Conservation (phyloP, 64 coral and sea anemone genomes). For the Trachythela sp. region DNA sequence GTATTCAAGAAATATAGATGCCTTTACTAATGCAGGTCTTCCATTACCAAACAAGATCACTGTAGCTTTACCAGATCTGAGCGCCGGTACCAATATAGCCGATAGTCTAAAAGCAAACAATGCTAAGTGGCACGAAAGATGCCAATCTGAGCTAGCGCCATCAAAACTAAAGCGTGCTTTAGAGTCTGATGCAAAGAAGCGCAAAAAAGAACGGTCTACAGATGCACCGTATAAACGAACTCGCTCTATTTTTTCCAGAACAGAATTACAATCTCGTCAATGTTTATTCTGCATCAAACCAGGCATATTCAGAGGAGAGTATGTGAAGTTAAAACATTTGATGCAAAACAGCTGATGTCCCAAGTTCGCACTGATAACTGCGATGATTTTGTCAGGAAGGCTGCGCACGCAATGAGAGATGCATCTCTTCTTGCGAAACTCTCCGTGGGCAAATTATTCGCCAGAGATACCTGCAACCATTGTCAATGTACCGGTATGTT, state of each 20-base stretch:
- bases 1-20: constrained; percentile 11
- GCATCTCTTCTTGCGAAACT: no score
- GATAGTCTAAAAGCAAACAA: constrained; percentile 13
- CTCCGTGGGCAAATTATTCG: no score
- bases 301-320: no score
- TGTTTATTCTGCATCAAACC: no score
- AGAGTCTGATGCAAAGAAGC: neutral
- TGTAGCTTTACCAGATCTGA: neutral
- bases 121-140: neutral
- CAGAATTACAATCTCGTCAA: no score
- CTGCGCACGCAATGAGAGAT: no score
- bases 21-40: neutral
- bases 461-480: no score
- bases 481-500: no score
- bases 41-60: constrained; percentile 1
- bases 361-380: no score
- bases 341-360: no score
- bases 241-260: neutral
- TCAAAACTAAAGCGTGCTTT: constrained; percentile 3
- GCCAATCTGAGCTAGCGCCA: neutral
- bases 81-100: neutral
- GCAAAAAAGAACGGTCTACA: neutral
- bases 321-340: no score
- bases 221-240: neutral
- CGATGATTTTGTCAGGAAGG: no score